Conservation (phyloP, 1,140 invertebrate species). For the Ostrea denselamellosa region DNA sequence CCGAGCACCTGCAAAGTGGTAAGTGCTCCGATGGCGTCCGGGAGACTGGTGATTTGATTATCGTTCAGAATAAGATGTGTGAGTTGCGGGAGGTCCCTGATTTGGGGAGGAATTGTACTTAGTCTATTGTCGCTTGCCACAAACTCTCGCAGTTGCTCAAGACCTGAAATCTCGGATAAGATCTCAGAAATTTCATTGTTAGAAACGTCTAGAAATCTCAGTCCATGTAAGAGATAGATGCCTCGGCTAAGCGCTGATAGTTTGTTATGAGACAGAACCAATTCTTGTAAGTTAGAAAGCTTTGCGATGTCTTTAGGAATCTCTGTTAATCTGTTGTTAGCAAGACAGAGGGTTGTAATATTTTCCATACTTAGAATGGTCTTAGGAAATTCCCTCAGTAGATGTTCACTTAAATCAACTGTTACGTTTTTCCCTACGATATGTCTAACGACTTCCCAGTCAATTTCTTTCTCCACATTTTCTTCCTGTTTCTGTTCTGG, state of each 20-base stretch:
- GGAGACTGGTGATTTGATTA: constrained; percentile 66
- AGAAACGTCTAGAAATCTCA: constrained; percentile 71
- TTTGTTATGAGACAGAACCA: constrained; percentile 69
- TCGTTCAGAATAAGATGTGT: constrained; percentile 70
- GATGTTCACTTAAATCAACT: constrained; percentile 65
- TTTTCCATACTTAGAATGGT: constrained; percentile 63
- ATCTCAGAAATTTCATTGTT: constrained; percentile 73
- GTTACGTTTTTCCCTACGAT: constrained; percentile 63
- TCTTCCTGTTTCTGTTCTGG: constrained; percentile 29
- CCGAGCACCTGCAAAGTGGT: constrained; percentile 67
- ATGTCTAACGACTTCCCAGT: constrained; percentile 50
- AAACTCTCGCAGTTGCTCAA: constrained; percentile 67
- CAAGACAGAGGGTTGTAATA: constrained; percentile 66
- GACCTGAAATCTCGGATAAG: constrained; percentile 65
- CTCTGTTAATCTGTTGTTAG: constrained; percentile 68
- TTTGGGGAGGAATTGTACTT: constrained; percentile 61
- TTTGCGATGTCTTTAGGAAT: constrained; percentile 68
- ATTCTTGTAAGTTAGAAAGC: constrained; percentile 67
- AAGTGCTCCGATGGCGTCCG: constrained; percentile 51
- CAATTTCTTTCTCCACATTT: constrained; percentile 51
- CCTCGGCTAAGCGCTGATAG: constrained; percentile 61
- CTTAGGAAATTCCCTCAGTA: constrained; percentile 60
- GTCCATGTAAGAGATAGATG: constrained; percentile 64
- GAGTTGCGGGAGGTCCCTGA: constrained; percentile 67
- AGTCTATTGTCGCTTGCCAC: constrained; percentile 70